Evolutionary conservation across 2,113 vertebrate species (phyloP).

Genomic region (Narcine bancroftii): DNA sequence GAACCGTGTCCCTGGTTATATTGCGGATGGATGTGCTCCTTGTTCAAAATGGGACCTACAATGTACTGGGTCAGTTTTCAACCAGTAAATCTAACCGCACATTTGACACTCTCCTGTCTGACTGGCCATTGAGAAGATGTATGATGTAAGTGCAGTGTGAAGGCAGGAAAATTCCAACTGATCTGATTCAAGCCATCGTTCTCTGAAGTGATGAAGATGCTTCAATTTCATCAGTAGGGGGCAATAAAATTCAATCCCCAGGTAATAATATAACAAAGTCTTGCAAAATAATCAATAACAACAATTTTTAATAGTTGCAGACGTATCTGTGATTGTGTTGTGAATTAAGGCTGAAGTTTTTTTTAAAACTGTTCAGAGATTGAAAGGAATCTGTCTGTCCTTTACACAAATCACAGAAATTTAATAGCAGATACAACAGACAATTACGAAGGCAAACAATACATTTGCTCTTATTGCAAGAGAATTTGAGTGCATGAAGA

Average conservation of each 20-base stretch:
- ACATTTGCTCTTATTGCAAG: too few relatives aligned
- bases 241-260: conserved; percentile 24
- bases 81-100: neutral
- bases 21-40: neutral
- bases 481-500: too few relatives aligned
- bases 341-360: neutral
- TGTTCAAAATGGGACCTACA: neutral
- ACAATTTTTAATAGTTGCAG: neutral
- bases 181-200: neutral
- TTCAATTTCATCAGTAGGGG: conserved; percentile 12
- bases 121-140: neutral
- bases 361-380: too few relatives aligned
- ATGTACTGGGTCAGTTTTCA: neutral
- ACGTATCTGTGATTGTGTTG: neutral
- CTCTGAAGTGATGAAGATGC: neutral
- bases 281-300: neutral
- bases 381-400: too few relatives aligned
- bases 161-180: neutral
- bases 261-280: neutral
- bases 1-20: neutral
- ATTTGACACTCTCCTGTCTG: neutral
- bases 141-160: neutral
- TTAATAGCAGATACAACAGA: too few relatives aligned
- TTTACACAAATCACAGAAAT: too few relatives aligned
- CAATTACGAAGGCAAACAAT: too few relatives aligned